phyloP scores from a whole-genome alignment of 2,888 invertebrate genomes.

The Cordilura impudica region DNA sequence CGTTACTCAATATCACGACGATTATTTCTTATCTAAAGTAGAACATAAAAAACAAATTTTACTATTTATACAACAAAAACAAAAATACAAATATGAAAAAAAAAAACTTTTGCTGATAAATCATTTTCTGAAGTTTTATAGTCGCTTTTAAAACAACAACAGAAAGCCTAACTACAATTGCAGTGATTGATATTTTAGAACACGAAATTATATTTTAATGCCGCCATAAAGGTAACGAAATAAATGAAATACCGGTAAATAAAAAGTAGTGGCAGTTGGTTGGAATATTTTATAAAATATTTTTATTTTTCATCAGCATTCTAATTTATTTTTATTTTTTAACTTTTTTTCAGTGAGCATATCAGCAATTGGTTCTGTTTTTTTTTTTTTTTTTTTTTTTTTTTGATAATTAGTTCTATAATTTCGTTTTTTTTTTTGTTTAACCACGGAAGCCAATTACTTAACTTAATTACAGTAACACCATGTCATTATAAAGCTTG shows the following conservation, averaged over 20 bases:
- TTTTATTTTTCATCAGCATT: too few species aligned
- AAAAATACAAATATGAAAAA: slow-evolving; percentile 10
- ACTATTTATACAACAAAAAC: slow-evolving; percentile 20
- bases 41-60: slow-evolving; percentile 28
- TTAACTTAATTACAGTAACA: slow-evolving; percentile 28
- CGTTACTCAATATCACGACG: background rate
- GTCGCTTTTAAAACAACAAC: background rate
- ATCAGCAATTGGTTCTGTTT: too few species aligned
- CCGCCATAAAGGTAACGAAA: slow-evolving; percentile 40
- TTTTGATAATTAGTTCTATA: too few species aligned
- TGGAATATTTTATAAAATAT: too few species aligned
- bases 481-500: slow-evolving; percentile 1
- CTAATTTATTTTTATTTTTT: too few species aligned
- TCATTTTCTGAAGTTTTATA: slow-evolving; percentile 35
- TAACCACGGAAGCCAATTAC: slow-evolving; percentile 32
- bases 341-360: too few species aligned
- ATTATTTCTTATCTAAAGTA: slow-evolving; percentile 57
- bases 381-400: too few species aligned
- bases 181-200: slow-evolving; percentile 49
- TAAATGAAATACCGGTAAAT: background rate
- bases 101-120: slow-evolving; percentile 55
- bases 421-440: background rate
- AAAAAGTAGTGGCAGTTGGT: too few species aligned
- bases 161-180: slow-evolving; percentile 22
- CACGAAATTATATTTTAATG: slow-evolving; percentile 44